A percentile compares a stretch with the other conserved stretches of the same genome.
These are phyloP conservation scores for Hydrozoanthus gracilis DNA, from an alignment of 92 coral and sea anemone genomes.

Conservation along the genomic window DNA sequence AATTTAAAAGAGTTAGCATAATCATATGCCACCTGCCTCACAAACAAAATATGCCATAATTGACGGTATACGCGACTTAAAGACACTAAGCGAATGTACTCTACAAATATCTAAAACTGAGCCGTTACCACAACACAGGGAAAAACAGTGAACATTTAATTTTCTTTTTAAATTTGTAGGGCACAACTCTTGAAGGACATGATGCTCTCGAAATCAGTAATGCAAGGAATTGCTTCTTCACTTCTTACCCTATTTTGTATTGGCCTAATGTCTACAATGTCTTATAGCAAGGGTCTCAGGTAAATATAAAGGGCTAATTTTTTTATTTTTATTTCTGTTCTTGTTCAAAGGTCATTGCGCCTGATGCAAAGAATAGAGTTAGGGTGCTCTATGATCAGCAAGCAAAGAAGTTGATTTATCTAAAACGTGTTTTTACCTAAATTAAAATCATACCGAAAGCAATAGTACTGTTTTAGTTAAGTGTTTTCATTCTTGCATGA, in stretches of 20 bases:
- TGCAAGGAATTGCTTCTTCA: neutral
- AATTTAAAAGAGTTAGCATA: too few relatives aligned
- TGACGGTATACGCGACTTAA: neutral
- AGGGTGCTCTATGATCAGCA: neutral
- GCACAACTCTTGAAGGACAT: neutral
- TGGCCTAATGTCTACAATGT: neutral
- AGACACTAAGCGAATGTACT: neutral
- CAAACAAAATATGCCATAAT: neutral
- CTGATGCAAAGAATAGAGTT: neutral
- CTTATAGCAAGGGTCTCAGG: conserved; percentile 16
- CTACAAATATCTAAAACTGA: neutral
- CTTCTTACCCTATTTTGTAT: neutral
- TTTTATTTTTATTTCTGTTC: neutral
- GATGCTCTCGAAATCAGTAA: neutral
- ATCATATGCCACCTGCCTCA: conserved; percentile 2
- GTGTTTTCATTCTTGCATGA: neutral
- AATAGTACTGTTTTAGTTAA: neutral
- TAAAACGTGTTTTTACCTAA: neutral
- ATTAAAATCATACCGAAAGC: neutral
- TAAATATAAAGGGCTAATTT: neutral
- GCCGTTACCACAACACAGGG: too few relatives aligned
- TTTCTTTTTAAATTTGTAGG: neutral
- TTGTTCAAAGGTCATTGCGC: neutral
- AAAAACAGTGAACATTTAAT: neutral
- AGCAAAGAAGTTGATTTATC: neutral